Percentiles rank a stretch among this genome's conserved stretches.
These are phyloP conservation scores for Amaurobius ferox DNA, from an alignment of 2,888 invertebrate species.

Conservation along the genomic window DNA sequence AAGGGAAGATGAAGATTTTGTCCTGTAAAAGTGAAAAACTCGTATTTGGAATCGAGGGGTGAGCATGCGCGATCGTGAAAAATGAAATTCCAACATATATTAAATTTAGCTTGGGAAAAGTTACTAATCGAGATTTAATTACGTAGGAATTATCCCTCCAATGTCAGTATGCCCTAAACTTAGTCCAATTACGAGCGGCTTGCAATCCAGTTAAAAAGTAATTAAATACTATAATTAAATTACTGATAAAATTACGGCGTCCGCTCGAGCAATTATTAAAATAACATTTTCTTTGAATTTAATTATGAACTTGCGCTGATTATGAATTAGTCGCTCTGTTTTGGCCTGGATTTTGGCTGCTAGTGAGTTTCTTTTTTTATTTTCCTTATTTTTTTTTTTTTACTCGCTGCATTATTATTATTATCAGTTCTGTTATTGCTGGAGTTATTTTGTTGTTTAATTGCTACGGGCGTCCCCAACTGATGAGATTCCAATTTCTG, in stretches of 20 bases:
- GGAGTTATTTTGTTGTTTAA: conserved; percentile 71
- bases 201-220: conserved; percentile 73
- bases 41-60: conserved; percentile 62
- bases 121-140: conserved; percentile 73
- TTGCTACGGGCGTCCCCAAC: conserved; percentile 63
- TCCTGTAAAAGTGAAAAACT: conserved; percentile 61
- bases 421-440: conserved; percentile 53
- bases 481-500: conserved; percentile 72
- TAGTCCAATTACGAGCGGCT: conserved; percentile 70
- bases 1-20: conserved; percentile 36
- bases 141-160: conserved; percentile 71
- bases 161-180: conserved; percentile 71
- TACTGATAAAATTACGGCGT: conserved; percentile 72
- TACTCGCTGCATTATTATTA: conserved; percentile 24
- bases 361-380: conserved; percentile 53
- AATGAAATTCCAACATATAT: conserved; percentile 72
- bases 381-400: conserved; percentile 37
- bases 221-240: conserved; percentile 73
- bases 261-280: conserved; percentile 72
- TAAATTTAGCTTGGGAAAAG: conserved; percentile 73
- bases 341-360: conserved; percentile 70
- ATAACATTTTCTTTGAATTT: conserved; percentile 73
- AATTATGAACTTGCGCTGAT: conserved; percentile 72
- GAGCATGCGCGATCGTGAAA: conserved; percentile 68
- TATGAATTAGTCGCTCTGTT: conserved; percentile 72